A percentile compares a stretch with the other conserved stretches of the same genome.
phyloP scores from a whole-genome alignment of 2,797 vertebrate genomes.

The Semaprochilodus insignis region DNA sequence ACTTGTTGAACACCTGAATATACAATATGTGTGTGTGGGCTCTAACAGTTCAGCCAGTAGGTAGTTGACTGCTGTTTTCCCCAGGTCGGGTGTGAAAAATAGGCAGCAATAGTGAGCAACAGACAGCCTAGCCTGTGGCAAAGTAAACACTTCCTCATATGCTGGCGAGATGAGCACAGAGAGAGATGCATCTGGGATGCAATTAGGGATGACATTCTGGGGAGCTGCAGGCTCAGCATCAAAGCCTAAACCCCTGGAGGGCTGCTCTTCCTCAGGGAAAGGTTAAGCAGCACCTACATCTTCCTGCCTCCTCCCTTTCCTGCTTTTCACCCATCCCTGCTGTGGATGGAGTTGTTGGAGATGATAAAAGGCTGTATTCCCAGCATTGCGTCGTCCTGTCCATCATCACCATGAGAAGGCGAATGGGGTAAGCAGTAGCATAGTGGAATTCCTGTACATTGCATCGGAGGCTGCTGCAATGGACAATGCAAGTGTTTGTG shows the following conservation, averaged over 20 bases:
- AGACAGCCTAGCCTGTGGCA: constrained; percentile 32
- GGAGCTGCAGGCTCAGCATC: constrained; percentile 64
- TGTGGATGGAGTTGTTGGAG: constrained; percentile 24
- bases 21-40: constrained; percentile 3
- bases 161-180: constrained; percentile 23
- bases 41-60: constrained; percentile 15
- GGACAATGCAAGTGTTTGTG: too few relatives aligned
- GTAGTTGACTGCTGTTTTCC: constrained; percentile 21
- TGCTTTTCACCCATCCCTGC: constrained; percentile 35
- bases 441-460: background rate
- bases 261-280: constrained; percentile 63
- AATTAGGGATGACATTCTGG: constrained; percentile 74
- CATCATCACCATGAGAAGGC: background rate
- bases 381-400: background rate
- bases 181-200: constrained; percentile 71
- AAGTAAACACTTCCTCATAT: constrained; percentile 32
- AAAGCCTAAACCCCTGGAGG: constrained; percentile 55
- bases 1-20: background rate
- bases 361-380: constrained; percentile 19
- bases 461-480: too few relatives aligned
- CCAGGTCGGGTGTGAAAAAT: constrained; percentile 2
- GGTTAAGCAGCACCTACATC: constrained; percentile 65
- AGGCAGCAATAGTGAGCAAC: constrained; percentile 14
- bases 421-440: background rate
- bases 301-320: constrained; percentile 28